These are phyloP conservation scores for Chlorocebus sabaeus DNA, from an alignment of 2,113 vertebrate species.

Conservation along the genomic window DNA sequence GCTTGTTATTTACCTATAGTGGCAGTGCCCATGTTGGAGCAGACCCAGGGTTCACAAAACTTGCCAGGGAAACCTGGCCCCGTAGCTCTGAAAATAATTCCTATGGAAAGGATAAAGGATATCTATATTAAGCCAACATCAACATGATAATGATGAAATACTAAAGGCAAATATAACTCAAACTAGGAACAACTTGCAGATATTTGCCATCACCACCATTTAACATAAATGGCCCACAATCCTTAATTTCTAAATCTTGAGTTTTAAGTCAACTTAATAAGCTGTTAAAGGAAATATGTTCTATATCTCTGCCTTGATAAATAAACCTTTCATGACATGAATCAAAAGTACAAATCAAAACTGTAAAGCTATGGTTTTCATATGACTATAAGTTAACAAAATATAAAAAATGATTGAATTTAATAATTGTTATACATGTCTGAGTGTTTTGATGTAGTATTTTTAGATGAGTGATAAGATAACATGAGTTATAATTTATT, in stretches of 20 bases:
- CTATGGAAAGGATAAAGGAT: background rate
- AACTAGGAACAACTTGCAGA: background rate
- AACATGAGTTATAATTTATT: background rate
- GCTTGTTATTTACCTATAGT: background rate
- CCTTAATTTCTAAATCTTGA: background rate
- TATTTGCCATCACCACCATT: background rate
- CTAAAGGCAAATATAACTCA: background rate
- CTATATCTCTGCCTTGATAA: background rate
- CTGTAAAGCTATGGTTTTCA: background rate
- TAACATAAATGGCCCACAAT: background rate
- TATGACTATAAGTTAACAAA: background rate
- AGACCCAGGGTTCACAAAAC: background rate
- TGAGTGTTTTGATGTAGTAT: background rate
- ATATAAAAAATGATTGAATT: background rate
- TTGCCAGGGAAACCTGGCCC: background rate
- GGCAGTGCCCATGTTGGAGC: background rate
- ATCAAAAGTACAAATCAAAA: background rate
- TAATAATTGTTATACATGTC: background rate
- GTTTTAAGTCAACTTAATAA: background rate
- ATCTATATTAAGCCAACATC: background rate
- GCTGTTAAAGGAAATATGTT: background rate
- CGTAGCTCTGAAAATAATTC: background rate
- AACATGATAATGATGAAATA: background rate
- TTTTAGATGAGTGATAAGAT: background rate
- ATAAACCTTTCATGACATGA: background rate